These are phyloP conservation scores for Perca schrenkii DNA, from an alignment of 2,113 vertebrate species.

Conservation along the genomic window DNA sequence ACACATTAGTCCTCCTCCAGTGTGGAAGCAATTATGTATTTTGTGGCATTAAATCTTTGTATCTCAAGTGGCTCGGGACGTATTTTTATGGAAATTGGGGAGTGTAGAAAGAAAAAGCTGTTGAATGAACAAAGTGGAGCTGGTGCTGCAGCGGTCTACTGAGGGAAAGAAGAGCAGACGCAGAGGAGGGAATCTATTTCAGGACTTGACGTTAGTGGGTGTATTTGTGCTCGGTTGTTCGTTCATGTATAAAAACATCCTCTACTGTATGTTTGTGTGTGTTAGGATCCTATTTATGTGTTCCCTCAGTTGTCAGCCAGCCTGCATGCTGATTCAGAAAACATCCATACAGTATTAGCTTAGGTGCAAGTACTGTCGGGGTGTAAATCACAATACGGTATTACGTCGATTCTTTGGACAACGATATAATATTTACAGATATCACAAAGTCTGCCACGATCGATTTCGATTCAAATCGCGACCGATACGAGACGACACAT, in stretches of 20 bases:
- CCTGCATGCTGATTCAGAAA: not conserved
- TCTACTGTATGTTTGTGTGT: not conserved
- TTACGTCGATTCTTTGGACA: no score
- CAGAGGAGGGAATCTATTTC: not conserved
- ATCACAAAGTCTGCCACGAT: no score
- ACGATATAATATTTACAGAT: no score
- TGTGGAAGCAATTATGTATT: slow-evolving; percentile 9
- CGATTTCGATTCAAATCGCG: no score
- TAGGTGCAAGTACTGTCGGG: not conserved
- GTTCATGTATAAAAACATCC: not conserved
- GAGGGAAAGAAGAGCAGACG: slow-evolving; percentile 6
- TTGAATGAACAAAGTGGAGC: slow-evolving; percentile 20
- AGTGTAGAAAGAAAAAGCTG: not conserved
- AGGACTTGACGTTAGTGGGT: not conserved
- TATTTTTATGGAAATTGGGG: not conserved
- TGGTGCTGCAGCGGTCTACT: not conserved
- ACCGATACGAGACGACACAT: no score
- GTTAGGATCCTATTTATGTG: not conserved
- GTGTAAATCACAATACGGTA: no score
- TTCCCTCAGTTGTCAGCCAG: not conserved
- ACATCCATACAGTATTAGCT: not conserved
- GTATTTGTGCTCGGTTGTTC: not conserved
- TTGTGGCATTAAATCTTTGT: slow-evolving; percentile 8
- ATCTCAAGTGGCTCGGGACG: not conserved
- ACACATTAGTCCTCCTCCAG: not conserved